Conservation (phyloP, 2,888 invertebrate species). For the Chesias legatella region DNA sequence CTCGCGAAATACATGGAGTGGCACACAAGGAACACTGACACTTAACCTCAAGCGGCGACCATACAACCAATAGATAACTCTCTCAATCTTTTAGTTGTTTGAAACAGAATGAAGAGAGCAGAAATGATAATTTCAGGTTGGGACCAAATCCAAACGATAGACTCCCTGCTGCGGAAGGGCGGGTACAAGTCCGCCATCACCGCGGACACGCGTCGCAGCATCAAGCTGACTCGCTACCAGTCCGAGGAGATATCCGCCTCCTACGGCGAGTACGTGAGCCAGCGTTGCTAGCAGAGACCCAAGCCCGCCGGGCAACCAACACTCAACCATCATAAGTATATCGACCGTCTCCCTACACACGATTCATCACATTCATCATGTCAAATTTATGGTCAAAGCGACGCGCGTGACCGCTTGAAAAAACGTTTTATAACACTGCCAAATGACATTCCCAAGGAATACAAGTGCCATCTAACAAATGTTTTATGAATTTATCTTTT, state of each 20-base stretch:
- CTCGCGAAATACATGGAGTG: too few species aligned
- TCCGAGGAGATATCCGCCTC: conserved; percentile 96
- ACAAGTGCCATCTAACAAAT: conserved; percentile 55
- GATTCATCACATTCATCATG: conserved; percentile 26
- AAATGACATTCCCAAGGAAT: conserved; percentile 60
- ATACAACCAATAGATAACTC: too few species aligned
- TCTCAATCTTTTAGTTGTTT: not conserved
- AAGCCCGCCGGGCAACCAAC: conserved; percentile 34
- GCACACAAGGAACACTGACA: too few species aligned
- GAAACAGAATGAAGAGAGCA: not conserved
- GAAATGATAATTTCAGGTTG: conserved; percentile 86
- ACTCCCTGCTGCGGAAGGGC: conserved; percentile 97
- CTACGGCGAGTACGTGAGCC: conserved; percentile 90
- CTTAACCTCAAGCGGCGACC: too few species aligned
- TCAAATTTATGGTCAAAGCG: conserved; percentile 67
- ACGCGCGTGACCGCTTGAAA: conserved; percentile 33
- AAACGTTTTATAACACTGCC: conserved; percentile 55
- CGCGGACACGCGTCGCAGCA: conserved; percentile 91
- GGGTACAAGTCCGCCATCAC: conserved; percentile 96
- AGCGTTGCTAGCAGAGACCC: conserved; percentile 88
- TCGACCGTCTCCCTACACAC: conserved; percentile 44
- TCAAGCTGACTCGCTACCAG: conserved; percentile 97
- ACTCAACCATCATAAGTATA: conserved; percentile 65
- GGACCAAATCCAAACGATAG: conserved; percentile 99
- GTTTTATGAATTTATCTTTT: conserved; percentile 41